phyloP scores from a whole-genome alignment of 1,140 invertebrate genomes.

The Bombus vancouverensis region DNA sequence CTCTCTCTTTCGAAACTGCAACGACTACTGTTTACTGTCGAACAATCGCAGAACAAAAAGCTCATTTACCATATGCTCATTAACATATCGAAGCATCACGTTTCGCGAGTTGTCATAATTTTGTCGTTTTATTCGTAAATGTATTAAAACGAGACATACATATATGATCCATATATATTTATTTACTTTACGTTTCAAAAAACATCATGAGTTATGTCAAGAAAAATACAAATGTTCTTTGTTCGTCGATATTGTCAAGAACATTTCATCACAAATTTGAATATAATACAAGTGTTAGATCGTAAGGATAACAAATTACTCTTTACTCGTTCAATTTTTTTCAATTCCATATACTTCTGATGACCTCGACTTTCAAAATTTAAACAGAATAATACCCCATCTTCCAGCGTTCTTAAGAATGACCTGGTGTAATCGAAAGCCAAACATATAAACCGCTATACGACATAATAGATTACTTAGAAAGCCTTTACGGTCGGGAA shows the following conservation, averaged over 20 bases:
- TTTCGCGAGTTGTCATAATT: neutral
- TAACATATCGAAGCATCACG: neutral
- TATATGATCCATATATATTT: neutral
- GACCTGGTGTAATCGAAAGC: conserved; percentile 10
- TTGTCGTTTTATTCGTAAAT: neutral
- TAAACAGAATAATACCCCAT: neutral
- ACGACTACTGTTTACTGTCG: neutral
- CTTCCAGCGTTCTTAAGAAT: conserved; percentile 12
- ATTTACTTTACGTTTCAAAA: neutral
- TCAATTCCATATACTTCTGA: neutral
- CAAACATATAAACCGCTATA: conserved; percentile 9
- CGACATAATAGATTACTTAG: neutral
- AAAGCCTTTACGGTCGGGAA: conserved; percentile 20
- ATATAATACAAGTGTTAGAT: too few relatives aligned
- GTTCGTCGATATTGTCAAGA: too few relatives aligned
- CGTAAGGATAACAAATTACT: neutral
- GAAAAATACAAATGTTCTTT: too few relatives aligned
- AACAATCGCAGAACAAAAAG: neutral
- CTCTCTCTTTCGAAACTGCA: neutral
- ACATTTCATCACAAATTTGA: too few relatives aligned
- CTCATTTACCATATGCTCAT: neutral
- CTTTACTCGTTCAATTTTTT: neutral
- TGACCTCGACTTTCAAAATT: neutral
- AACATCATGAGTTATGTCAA: too few relatives aligned
- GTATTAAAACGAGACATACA: neutral